phyloP scores from a whole-genome alignment of 2,113 vertebrate species.

The Nibea coibor region DNA sequence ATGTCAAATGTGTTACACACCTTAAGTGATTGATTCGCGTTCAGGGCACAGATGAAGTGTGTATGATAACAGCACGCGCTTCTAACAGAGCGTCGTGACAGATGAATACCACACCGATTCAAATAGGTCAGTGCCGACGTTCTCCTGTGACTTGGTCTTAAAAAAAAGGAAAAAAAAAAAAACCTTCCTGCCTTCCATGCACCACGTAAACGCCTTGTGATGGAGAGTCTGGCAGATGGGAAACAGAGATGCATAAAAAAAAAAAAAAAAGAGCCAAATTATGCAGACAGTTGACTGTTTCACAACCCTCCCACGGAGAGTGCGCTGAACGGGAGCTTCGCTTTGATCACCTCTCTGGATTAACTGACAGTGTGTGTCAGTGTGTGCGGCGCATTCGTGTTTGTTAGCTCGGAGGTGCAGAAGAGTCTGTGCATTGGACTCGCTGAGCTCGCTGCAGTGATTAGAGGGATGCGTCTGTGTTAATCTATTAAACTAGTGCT shows the following conservation, averaged over 20 bases:
- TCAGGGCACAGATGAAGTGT: slow-evolving; percentile 1
- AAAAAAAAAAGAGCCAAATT: slow-evolving; percentile 25
- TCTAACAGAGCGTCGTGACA: not conserved
- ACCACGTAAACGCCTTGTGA: slow-evolving; percentile 32
- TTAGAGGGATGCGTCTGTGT: not conserved
- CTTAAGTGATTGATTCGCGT: not conserved
- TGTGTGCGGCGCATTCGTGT: slow-evolving; percentile 25
- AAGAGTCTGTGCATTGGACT: slow-evolving; percentile 1
- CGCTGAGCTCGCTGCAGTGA: slow-evolving; percentile 14
- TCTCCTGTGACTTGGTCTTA: slow-evolving; percentile 30
- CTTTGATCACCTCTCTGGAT: slow-evolving; percentile 76
- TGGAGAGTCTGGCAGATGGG: slow-evolving; percentile 47
- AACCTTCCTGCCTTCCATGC: slow-evolving; percentile 28
- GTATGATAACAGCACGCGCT: not conserved
- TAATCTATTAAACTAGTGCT: not conserved
- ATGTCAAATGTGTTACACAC: not conserved
- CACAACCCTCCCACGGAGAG: slow-evolving; percentile 75
- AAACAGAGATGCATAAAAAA: slow-evolving; percentile 26
- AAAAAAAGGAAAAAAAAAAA: not conserved
- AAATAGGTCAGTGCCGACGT: slow-evolving; percentile 42
- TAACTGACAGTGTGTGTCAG: slow-evolving; percentile 56
- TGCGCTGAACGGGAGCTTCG: slow-evolving; percentile 59
- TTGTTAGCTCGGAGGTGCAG: slow-evolving; percentile 29
- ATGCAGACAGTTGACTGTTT: slow-evolving; percentile 75
- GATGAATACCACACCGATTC: slow-evolving; percentile 32